Evolutionary conservation across 2,113 vertebrate genomes (phyloP), one percentile per base, ranked within the genome.

Genomic region (Mesocricetus auratus): DNA sequence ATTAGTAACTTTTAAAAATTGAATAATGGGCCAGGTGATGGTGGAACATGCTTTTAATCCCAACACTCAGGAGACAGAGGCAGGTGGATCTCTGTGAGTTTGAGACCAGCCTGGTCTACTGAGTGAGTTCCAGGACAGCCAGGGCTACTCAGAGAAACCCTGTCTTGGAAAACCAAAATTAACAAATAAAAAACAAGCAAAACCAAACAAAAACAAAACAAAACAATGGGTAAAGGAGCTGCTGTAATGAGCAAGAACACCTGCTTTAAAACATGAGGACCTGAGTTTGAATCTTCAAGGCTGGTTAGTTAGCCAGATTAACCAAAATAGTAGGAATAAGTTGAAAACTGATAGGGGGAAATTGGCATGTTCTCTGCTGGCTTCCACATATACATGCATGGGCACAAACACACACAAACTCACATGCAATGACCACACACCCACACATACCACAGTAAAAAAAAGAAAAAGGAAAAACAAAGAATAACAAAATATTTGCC

Each of bases 401-500:
- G 15, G 29, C 66, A 9, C 42, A 47, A 31, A 86, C 39, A 62
- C 39, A 45, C 8, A 64, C 8, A 85, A 26, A 64, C 47, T 11
- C 60, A 66, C 0, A 1, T 39, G 31, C 17, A 21, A 21, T 60
- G 33, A 42, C 47, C 58, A 66, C 16, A 45, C 26, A 3, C 60
- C 24, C 82, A 62, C 82, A 85, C 39, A 85, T n/a, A 82, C 36
- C 21, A 60, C 22, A 39, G 39, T 26, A 45, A 19, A 31, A 53
- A 83, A 62, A 42, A 6, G 4, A 74, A 42, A 12, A 13, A 16
- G 15, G 29, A 45, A 73, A 68, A n/a, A n/a, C 74, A 33, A 9
- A 26, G 89, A 86, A 31, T 75, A 92, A 92, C 22, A 83, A 91
- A 88, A 69, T 50, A 93, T 71, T 56, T 64, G 71, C 24, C 56